Percentiles rank a stretch among this genome's conserved stretches.
phyloP scores from a whole-genome alignment of 1,140 invertebrate genomes.

The Bombyx mori region ASM3026992v2 NC_085107.1:9847501-9848000 shows the following conservation, averaged over 20 bases:
- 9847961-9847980: constrained; percentile 65
- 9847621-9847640: constrained; percentile 68
- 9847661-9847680: constrained; percentile 72
- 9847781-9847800: constrained; percentile 84
- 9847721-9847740: constrained; percentile 56
- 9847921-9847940: constrained; percentile 84
- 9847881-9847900: constrained; percentile 87
- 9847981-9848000: constrained; percentile 19
- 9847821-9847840: constrained; percentile 75
- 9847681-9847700: constrained; percentile 63
- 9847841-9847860: constrained; percentile 85
- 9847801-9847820: constrained; percentile 75
- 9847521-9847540: constrained; percentile 75
- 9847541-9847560: constrained; percentile 75
- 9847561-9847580: constrained; percentile 78
- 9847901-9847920: constrained; percentile 82
- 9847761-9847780: constrained; percentile 69
- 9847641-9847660: constrained; percentile 78
- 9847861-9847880: constrained; percentile 87
- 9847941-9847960: constrained; percentile 72
- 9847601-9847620: constrained; percentile 73
- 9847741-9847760: constrained; percentile 37
- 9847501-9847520: constrained; percentile 66
- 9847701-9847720: constrained; percentile 47
- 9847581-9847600: constrained; percentile 74